Base-by-base conservation (phyloP, 2,113 vertebrate genomes). In the western clawed frog (Xenopus tropicalis) region DNA sequence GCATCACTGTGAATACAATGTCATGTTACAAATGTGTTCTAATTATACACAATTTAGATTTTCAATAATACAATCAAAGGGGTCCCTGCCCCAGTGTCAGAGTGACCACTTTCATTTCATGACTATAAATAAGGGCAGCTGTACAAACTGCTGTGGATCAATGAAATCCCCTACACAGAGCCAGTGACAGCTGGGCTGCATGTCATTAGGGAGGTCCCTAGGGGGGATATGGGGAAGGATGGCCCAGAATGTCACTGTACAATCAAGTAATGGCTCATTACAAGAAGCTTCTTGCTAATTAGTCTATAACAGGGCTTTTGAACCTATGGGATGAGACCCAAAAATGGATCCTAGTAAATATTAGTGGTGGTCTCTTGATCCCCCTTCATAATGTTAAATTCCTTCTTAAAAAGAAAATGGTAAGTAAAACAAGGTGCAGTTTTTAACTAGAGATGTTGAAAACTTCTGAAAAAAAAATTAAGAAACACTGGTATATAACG, bases 121-220 rank as follows among this genome's bases (percentile, higher is more conserved):
- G 20, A 6, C 54, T 23, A 48, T 14, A 23, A 42, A 69, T 63
- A 48, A 65, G 44, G 56, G 43, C 73, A 76, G 58, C 66, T 76
- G 58, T 13, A 25, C 11, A 48, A 19, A 21, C 52, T 24, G 46
- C 46, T 20, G 16, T 54, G 29, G 58, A 76, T 76, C 73, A 69
- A 69, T 76, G 21, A 19, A 16, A 61, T 10, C 29, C 56, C 44
- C 43, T 51, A 62, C 14, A 56, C 20, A 17, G 51, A 62, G 24
- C 23, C 20, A 56, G 58, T 57, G 59, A 63, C 73, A 69, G 66
- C 69, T 76, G 73, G 52, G 44, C 58, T 44, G 16, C 11, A 29
- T 69, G 46, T 67, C 21, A 69, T 69, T 63, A 63, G 14, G 19
- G 21, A 54, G 11, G 37, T 76, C 73, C 73, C 73, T 23, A 11